phyloP scores from a whole-genome alignment of 2,797 vertebrate species.

The Sebastes flavidus region DNA sequence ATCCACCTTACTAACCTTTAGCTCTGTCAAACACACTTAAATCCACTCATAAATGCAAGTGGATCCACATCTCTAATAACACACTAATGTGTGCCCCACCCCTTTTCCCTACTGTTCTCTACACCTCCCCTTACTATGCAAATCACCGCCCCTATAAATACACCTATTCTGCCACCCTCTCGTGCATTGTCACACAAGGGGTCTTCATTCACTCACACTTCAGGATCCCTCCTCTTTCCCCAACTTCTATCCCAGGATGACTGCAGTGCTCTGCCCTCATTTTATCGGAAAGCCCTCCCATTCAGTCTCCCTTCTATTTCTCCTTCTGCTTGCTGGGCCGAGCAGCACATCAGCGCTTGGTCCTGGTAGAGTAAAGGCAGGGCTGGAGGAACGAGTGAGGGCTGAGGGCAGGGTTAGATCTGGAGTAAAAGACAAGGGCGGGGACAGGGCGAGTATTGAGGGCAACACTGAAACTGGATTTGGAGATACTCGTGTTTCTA shows the following conservation, averaged over 20 bases:
- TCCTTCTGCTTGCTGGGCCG: constrained; percentile 63
- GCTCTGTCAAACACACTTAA: constrained; percentile 42
- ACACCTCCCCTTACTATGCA: constrained; percentile 72
- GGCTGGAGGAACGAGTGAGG: constrained; percentile 16
- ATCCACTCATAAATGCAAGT: constrained; percentile 24
- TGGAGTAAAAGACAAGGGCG: constrained; percentile 36
- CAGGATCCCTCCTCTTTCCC: constrained; percentile 15
- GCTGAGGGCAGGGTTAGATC: constrained; percentile 34
- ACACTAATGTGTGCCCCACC: constrained; percentile 37
- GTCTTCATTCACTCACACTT: constrained; percentile 23
- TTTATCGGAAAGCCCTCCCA: constrained; percentile 23
- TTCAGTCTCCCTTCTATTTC: constrained; percentile 44
- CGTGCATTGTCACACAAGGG: constrained; percentile 47
- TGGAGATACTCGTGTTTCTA: constrained; percentile 24
- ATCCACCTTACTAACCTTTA: constrained; percentile 5
- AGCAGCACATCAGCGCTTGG: constrained; percentile 23
- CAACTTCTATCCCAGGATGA: constrained; percentile 30
- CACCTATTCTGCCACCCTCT: constrained; percentile 67
- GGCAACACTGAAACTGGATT: constrained; percentile 30
- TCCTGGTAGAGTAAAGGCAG: constrained; percentile 24
- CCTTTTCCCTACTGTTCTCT: constrained; percentile 43
- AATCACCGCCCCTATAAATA: constrained; percentile 81
- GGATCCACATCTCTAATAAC: constrained; percentile 22
- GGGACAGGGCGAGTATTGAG: constrained; percentile 9
- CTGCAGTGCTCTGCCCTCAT: constrained; percentile 13